A percentile compares a stretch with the other conserved stretches of the same genome.
These are phyloP conservation scores for Neoitamus cyanurus DNA, from an alignment of 2,888 invertebrate genomes.

Conservation along the genomic window DNA sequence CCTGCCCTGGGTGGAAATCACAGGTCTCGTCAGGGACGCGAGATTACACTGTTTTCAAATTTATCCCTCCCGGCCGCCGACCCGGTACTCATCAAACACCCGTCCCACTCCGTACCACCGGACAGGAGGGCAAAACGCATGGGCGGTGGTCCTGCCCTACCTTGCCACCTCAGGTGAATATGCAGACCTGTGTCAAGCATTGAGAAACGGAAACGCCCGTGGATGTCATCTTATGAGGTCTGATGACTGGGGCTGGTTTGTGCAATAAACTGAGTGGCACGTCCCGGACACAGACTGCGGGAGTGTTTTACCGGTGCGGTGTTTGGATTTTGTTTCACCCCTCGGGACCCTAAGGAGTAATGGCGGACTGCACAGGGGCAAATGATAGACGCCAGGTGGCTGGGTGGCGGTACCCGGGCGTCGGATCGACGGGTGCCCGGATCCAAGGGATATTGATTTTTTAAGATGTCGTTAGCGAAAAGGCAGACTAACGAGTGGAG, in stretches of 20 bases:
- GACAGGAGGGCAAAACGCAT: neutral
- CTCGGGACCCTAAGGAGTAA: neutral
- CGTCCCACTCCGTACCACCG: neutral
- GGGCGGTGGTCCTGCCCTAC: neutral
- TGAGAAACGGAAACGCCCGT: neutral
- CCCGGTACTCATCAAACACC: neutral
- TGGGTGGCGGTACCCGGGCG: neutral
- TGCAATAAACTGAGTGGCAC: slow-evolving; percentile 15
- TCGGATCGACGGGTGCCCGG: neutral
- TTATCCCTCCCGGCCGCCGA: neutral
- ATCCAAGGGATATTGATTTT: neutral
- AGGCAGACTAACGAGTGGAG: slow-evolving; percentile 11
- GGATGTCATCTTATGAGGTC: slow-evolving; percentile 1
- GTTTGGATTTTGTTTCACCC: neutral
- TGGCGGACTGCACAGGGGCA: neutral
- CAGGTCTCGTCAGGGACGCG: neutral
- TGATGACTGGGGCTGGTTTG: neutral
- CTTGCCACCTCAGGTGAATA: neutral
- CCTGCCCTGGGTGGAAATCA: neutral
- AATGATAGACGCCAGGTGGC: neutral
- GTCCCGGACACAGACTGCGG: neutral
- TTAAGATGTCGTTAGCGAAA: slow-evolving; percentile 13
- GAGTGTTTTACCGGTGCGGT: neutral
- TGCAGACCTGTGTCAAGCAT: neutral
- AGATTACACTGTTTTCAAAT: slow-evolving; percentile 9